Conservation (phyloP, 1,140 invertebrate genomes). For the Gryllus bimaculatus region DNA sequence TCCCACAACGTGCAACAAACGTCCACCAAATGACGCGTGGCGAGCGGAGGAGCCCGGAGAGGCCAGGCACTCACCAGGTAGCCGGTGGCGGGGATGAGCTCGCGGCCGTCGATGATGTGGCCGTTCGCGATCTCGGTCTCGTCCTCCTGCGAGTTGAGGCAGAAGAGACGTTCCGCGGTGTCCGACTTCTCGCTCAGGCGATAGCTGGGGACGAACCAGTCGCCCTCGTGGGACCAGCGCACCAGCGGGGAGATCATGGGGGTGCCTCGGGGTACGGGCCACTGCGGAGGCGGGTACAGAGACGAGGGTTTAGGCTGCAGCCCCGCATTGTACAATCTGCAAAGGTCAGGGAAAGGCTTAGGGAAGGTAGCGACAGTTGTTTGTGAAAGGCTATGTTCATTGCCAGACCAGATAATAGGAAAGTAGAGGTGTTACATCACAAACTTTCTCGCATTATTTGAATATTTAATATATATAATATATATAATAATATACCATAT, state of each 20-base stretch:
- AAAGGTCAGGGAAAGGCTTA: not conserved
- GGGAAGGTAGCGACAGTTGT: no score
- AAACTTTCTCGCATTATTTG: no score
- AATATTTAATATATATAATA: no score
- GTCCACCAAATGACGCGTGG: no score
- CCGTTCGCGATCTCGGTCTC: not conserved
- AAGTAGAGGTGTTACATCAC: no score
- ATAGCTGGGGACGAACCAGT: slow-evolving; percentile 28
- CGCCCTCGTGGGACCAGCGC: slow-evolving; percentile 57
- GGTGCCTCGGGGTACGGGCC: slow-evolving; percentile 61
- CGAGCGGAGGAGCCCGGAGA: no score
- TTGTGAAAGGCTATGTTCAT: no score
- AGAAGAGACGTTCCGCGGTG: not conserved
- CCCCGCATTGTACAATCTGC: slow-evolving; percentile 37
- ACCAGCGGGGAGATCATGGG: slow-evolving; percentile 59
- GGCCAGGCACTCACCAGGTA: slow-evolving; percentile 34
- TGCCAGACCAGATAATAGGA: no score
- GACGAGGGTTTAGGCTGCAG: slow-evolving; percentile 38
- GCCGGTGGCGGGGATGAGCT: slow-evolving; percentile 51
- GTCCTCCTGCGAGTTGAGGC: slow-evolving; percentile 20
- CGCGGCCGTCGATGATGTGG: slow-evolving; percentile 33
- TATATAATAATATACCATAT: no score
- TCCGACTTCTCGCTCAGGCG: no score
- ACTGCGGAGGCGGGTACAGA: slow-evolving; percentile 53
- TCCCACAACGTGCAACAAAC: no score